Evolutionary conservation across 37 sponge, comb jelly and placozoan species (phyloP).

Genomic region (Chondrilla cf. caribensis): DNA sequence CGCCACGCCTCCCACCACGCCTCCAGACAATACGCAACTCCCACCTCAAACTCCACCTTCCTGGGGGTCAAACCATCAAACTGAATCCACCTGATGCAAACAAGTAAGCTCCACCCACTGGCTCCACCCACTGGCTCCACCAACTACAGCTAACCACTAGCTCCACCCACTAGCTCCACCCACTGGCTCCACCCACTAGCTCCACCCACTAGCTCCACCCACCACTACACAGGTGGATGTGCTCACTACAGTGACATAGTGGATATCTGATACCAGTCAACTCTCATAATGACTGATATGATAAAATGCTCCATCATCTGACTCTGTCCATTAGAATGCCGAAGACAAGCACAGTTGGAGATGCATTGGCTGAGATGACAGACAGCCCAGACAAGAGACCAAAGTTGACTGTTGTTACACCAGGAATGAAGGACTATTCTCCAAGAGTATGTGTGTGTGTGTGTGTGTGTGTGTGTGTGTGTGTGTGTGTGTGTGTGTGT

Average conservation of each 20-base stretch:
- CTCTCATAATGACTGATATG: too few relatives aligned
- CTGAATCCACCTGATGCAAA: background rate
- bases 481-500: constrained; percentile 43
- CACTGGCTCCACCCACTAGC: too few relatives aligned
- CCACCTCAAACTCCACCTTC: constrained; percentile 74
- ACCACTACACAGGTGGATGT: too few relatives aligned
- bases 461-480: constrained; percentile 40
- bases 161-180: too few relatives aligned
- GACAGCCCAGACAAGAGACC: constrained; percentile 22
- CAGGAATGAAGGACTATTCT: constrained; percentile 28
- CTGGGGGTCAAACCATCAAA: constrained; percentile 40
- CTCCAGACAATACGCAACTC: constrained; percentile 57
- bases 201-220: too few relatives aligned
- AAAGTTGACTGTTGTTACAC: constrained; percentile 11
- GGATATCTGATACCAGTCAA: too few relatives aligned
- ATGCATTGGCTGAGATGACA: constrained; percentile 6
- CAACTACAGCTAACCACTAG: too few relatives aligned
- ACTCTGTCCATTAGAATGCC: background rate
- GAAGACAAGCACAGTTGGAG: constrained; percentile 16
- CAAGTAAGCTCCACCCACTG: background rate
- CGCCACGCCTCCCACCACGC: constrained; percentile 57
- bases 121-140: too few relatives aligned
- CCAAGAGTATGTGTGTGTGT: constrained; percentile 25
- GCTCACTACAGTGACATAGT: too few relatives aligned
- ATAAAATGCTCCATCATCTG: too few relatives aligned